Evolutionary conservation across 64 coral and sea anemone genomes (phyloP).

Genomic region (Montipora foliosa): DNA sequence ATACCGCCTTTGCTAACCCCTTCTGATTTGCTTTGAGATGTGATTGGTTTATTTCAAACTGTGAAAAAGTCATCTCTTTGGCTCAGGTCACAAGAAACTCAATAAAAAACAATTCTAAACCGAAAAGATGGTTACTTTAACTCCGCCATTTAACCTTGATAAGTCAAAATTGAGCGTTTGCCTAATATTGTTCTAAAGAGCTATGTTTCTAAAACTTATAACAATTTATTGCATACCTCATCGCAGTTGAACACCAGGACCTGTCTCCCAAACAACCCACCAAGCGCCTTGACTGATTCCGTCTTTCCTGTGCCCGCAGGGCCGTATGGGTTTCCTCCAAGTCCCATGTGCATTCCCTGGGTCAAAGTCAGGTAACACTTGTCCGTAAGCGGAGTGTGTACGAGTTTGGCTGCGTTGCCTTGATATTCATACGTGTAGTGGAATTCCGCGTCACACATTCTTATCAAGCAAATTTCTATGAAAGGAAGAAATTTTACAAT

Average conservation of each 20-base stretch:
- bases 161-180: no score
- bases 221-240: conserved; percentile 60
- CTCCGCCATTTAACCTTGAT: no score
- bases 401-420: conserved; percentile 94
- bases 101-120: no score
- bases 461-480: conserved; percentile 83
- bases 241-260: conserved; percentile 99
- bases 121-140: no score
- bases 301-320: conserved; percentile 99
- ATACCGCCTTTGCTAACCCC: no score
- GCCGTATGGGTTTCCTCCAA: conserved; percentile 98
- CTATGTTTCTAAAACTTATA: no score
- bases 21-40: no score
- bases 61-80: no score
- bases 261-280: conserved; percentile 97
- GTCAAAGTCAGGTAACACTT: conserved; percentile 99
- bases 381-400: conserved; percentile 98
- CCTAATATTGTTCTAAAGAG: no score
- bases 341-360: conserved; percentile 98
- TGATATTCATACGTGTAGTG: conserved; percentile 99
- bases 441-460: conserved; percentile 98
- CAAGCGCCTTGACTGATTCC: conserved; percentile 96
- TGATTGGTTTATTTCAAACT: no score
- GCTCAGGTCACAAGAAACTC: no score
- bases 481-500: neutral